Evolutionary conservation across 2,113 vertebrate species (phyloP).

Genomic region (Chloropsis cyanopogon): DNA sequence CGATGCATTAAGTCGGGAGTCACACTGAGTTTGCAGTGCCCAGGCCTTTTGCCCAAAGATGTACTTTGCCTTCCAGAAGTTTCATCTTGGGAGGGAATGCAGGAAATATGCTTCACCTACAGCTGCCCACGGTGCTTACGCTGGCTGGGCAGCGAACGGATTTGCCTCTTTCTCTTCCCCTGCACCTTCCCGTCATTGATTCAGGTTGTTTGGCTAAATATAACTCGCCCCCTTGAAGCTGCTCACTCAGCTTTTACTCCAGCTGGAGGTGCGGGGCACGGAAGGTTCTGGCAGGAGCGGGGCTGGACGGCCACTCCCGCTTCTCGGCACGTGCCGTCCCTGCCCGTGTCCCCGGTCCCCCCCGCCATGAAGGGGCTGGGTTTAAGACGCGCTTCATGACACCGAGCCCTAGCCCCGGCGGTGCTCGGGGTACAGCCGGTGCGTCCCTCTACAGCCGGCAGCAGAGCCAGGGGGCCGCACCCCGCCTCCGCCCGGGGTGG

Average conservation of each 20-base stretch:
- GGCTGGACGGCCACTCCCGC: background rate
- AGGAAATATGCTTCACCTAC: background rate
- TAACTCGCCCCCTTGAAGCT: background rate
- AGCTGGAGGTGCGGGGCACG: background rate
- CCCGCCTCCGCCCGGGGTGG: background rate
- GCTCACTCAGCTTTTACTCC: background rate
- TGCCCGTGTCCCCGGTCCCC: background rate
- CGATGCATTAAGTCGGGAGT: fast-evolving
- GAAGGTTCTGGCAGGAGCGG: background rate
- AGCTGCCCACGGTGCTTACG: background rate
- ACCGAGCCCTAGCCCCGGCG: fast-evolving
- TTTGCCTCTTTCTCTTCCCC: background rate
- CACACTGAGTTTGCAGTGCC: background rate
- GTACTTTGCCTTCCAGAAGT: background rate
- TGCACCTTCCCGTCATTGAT: background rate
- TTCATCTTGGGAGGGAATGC: background rate
- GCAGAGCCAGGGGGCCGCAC: background rate
- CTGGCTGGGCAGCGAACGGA: background rate
- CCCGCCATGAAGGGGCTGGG: fast-evolving
- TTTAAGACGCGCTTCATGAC: no score
- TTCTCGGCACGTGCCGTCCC: fast-evolving
- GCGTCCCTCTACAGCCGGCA: background rate
- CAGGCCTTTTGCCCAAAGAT: background rate
- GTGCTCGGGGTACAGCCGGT: background rate
- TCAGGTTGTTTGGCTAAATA: background rate